Conservation (phyloP, 1,140 invertebrate species). For the Drosophila ironensis region DNA sequence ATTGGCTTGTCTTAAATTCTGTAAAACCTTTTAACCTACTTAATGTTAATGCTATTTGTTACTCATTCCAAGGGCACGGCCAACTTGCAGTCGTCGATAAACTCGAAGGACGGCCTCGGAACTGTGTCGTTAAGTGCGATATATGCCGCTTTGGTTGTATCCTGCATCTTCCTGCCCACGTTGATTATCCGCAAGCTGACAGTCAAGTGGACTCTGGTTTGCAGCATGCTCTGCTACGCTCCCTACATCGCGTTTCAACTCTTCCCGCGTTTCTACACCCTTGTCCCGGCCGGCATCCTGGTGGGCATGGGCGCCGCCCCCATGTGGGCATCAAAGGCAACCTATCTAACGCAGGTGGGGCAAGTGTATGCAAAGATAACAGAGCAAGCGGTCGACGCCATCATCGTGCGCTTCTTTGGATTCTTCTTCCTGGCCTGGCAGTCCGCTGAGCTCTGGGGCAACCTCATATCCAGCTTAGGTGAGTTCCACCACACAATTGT, state of each 20-base stretch:
- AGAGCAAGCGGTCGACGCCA: conserved; percentile 92
- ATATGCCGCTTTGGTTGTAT: conserved; percentile 94
- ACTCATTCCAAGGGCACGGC: conserved; percentile 87
- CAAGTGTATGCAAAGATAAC: conserved; percentile 94
- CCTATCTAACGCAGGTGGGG: conserved; percentile 96
- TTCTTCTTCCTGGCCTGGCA: conserved; percentile 99
- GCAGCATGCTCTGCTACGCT: conserved; percentile 95
- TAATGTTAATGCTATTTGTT: too few species aligned
- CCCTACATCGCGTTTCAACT: conserved; percentile 97
- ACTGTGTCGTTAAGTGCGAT: conserved; percentile 92
- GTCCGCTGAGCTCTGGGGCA: conserved; percentile 96
- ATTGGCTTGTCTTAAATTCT: too few species aligned
- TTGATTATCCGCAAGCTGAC: conserved; percentile 94
- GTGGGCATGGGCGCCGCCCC: conserved; percentile 96
- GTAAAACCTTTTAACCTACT: too few species aligned
- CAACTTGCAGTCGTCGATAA: conserved; percentile 94
- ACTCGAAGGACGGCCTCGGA: conserved; percentile 91
- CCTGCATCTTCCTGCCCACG: conserved; percentile 96
- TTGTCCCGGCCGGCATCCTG: conserved; percentile 94
- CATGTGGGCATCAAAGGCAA: conserved; percentile 98
- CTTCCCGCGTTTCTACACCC: conserved; percentile 92
- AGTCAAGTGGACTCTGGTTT: conserved; percentile 96
- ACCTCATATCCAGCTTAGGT: conserved; percentile 94
- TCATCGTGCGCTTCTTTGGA: conserved; percentile 97
- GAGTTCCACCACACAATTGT: conserved; percentile 30